phyloP scores from a whole-genome alignment of 1,140 invertebrate genomes.

The Anastrepha obliqua region DNA sequence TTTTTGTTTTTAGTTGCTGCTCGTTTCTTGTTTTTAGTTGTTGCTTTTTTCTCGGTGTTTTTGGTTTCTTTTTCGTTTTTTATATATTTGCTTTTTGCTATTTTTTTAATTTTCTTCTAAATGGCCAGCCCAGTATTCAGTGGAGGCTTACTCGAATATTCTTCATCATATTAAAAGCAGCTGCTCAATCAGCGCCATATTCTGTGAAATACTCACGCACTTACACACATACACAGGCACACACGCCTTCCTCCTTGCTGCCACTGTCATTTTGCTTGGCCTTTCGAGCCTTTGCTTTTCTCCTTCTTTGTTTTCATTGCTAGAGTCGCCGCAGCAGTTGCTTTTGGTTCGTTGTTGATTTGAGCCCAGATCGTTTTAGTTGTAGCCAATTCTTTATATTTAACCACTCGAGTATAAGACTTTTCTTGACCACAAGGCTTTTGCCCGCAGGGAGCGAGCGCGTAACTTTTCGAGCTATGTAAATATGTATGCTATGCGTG shows the following conservation, averaged over 20 bases:
- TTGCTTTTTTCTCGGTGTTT: too few relatives aligned
- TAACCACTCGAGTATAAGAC: not conserved
- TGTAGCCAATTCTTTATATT: not conserved
- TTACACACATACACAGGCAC: not conserved
- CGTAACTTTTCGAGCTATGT: not conserved
- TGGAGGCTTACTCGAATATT: not conserved
- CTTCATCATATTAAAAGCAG: not conserved
- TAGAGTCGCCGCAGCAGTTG: slow-evolving; percentile 13
- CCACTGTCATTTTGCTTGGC: not conserved
- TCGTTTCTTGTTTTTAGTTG: too few relatives aligned
- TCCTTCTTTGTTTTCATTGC: slow-evolving; percentile 27
- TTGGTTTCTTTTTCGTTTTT: too few relatives aligned
- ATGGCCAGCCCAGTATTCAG: too few relatives aligned
- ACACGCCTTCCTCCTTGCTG: not conserved
- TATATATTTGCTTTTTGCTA: too few relatives aligned
- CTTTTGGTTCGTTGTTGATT: not conserved
- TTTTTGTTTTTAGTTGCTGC: too few relatives aligned
- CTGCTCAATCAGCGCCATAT: not conserved
- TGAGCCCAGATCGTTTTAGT: not conserved
- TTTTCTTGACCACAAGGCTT: not conserved
- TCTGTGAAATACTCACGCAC: not conserved
- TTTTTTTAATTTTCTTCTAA: too few relatives aligned
- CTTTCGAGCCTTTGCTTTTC: not conserved
- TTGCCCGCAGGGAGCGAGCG: not conserved
- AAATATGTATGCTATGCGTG: too few relatives aligned